Conservation (phyloP, 2,888 invertebrate species). For the Crioceris asparagi region DNA sequence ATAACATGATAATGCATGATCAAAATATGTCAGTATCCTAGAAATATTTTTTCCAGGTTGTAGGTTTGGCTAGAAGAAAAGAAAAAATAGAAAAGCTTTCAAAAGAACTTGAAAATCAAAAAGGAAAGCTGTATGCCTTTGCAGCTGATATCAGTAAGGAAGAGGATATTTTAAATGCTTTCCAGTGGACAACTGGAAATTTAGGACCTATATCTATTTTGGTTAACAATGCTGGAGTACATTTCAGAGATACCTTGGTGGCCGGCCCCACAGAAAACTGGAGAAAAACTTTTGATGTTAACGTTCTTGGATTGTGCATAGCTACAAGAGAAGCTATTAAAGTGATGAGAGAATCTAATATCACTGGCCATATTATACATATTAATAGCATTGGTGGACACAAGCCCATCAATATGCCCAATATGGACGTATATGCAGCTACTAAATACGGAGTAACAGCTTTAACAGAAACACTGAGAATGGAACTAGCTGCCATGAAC, state of each 20-base stretch:
- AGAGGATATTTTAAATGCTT: slow-evolving; percentile 27
- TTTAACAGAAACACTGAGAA: slow-evolving; percentile 19
- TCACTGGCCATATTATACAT: slow-evolving; percentile 28
- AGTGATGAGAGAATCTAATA: slow-evolving; percentile 23
- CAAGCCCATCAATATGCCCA: slow-evolving; percentile 19
- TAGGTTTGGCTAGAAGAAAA: slow-evolving; percentile 21
- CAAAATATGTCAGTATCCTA: no score
- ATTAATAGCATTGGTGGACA: slow-evolving; percentile 28
- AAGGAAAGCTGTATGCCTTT: slow-evolving; percentile 28
- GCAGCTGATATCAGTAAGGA: slow-evolving; percentile 33
- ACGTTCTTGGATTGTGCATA: slow-evolving; percentile 20
- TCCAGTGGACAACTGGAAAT: slow-evolving; percentile 29
- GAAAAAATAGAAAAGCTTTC: slow-evolving; percentile 19
- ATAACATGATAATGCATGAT: no score
- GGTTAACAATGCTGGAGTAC: slow-evolving; percentile 35
- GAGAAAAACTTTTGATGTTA: slow-evolving; percentile 19
- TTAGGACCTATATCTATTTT: slow-evolving; percentile 32
- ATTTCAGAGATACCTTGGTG: slow-evolving; percentile 16
- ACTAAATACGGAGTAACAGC: slow-evolving; percentile 22
- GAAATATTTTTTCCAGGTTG: slow-evolving; percentile 23
- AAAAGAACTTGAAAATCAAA: slow-evolving; percentile 15
- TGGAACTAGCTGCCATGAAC: slow-evolving; percentile 15
- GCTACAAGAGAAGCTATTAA: slow-evolving; percentile 26
- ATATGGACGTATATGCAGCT: slow-evolving; percentile 21
- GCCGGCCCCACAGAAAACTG: slow-evolving; percentile 22